Evolutionary conservation across 2,113 vertebrate genomes (phyloP).

Genomic region (Sceloporus undulatus): DNA sequence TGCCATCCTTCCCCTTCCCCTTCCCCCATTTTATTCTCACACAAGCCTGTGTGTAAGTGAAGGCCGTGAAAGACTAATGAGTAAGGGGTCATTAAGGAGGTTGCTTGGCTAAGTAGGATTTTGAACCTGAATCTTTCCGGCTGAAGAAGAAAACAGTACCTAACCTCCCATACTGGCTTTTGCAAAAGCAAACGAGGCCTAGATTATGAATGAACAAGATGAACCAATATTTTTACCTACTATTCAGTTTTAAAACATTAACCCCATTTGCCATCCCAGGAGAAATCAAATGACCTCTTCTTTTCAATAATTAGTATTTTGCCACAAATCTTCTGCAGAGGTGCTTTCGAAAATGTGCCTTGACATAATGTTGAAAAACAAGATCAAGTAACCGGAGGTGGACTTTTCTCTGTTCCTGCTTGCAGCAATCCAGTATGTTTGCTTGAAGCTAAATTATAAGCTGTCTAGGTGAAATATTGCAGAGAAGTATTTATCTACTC

Average conservation of each 20-base stretch:
- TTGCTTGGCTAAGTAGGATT: background rate
- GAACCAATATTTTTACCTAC: background rate
- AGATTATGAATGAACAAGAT: background rate
- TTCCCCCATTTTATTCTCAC: background rate
- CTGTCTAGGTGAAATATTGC: background rate
- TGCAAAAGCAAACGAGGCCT: background rate
- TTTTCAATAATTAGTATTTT: slow-evolving; percentile 14
- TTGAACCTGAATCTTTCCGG: background rate
- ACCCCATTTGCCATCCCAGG: slow-evolving; percentile 15
- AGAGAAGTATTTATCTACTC: background rate
- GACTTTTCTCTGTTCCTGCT: background rate
- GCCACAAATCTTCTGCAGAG: slow-evolving; percentile 27
- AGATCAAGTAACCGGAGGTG: slow-evolving; percentile 42
- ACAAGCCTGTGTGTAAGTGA: background rate
- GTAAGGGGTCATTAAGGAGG: background rate
- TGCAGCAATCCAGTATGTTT: background rate
- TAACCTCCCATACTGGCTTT: background rate
- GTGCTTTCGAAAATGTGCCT: background rate
- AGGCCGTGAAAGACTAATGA: background rate
- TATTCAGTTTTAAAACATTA: background rate
- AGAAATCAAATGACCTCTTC: background rate
- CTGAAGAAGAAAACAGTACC: background rate
- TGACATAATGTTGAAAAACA: slow-evolving; percentile 32
- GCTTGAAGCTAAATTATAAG: slow-evolving; percentile 28
- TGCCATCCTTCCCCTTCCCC: background rate